Conservation (phyloP, 2,113 vertebrate genomes). For the Gambusia holbrooki region DNA sequence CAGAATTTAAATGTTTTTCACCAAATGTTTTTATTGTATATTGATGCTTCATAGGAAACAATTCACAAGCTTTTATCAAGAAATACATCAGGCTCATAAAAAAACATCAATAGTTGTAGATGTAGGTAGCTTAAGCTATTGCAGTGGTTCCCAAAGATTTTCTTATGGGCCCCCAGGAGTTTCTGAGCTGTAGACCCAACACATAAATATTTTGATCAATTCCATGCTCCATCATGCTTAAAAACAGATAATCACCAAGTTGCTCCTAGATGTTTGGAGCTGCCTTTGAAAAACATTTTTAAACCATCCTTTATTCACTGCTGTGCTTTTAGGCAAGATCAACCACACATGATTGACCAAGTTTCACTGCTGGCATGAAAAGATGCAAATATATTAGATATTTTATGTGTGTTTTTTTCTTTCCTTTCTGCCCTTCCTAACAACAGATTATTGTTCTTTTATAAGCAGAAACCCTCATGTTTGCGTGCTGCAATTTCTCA, state of each 20-base stretch:
- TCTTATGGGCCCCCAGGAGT: background rate
- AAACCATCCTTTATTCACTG: background rate
- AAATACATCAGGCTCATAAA: background rate
- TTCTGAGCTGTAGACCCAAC: background rate
- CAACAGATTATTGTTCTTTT: background rate
- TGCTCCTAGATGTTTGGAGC: background rate
- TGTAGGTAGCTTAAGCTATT: background rate
- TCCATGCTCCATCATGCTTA: background rate
- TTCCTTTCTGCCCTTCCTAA: background rate
- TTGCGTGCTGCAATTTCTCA: no score
- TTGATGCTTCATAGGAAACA: background rate
- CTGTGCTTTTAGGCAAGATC: background rate
- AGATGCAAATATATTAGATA: no score
- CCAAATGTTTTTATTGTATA: no score
- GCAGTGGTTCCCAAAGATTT: no score
- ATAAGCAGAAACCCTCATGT: background rate
- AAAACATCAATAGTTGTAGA: background rate
- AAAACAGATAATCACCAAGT: background rate
- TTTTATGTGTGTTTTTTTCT: background rate
- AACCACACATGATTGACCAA: no score
- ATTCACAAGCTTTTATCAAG: background rate
- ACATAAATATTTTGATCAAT: background rate
- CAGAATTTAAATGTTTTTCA: no score
- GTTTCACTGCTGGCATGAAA: no score
- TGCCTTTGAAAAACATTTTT: background rate